Conservation (phyloP, 2,888 invertebrate genomes). For the Lithophane ornitopus region DNA sequence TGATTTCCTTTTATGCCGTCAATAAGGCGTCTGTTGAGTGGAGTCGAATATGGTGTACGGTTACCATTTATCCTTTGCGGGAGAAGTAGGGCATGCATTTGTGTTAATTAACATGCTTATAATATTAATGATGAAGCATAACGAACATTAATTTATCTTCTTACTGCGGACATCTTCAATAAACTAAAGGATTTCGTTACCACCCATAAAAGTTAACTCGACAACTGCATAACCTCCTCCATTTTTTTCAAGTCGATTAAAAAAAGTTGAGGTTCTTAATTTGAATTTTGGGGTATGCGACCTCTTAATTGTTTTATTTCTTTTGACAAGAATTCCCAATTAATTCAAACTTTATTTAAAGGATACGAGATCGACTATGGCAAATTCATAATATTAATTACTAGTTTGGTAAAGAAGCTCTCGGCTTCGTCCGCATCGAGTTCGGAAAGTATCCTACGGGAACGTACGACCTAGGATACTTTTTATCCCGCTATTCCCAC, state of each 20-base stretch:
- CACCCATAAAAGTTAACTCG: neutral
- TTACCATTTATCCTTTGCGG: slow-evolving; percentile 32
- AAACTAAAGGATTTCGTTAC: neutral
- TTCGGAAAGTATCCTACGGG: too few relatives aligned
- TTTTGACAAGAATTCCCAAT: too few relatives aligned
- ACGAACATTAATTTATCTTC: neutral
- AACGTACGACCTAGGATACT: too few relatives aligned
- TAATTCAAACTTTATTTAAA: too few relatives aligned
- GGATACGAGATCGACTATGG: neutral
- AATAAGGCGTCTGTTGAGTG: slow-evolving; percentile 18
- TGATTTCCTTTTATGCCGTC: slow-evolving; percentile 22
- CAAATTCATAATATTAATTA: neutral
- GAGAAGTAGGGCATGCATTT: slow-evolving; percentile 25
- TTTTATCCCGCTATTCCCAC: too few relatives aligned
- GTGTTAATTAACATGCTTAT: slow-evolving; percentile 22
- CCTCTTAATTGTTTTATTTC: too few relatives aligned
- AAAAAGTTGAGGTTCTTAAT: neutral
- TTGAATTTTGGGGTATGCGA: neutral
- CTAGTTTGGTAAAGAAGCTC: too few relatives aligned
- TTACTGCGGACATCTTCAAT: neutral
- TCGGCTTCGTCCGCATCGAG: too few relatives aligned
- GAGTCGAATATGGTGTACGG: slow-evolving; percentile 2
- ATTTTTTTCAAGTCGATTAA: neutral
- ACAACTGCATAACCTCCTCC: neutral
- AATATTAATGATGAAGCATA: neutral